These are phyloP conservation scores for Tridacna crocea DNA, from an alignment of 2,888 invertebrate species.

Conservation along the genomic window DNA sequence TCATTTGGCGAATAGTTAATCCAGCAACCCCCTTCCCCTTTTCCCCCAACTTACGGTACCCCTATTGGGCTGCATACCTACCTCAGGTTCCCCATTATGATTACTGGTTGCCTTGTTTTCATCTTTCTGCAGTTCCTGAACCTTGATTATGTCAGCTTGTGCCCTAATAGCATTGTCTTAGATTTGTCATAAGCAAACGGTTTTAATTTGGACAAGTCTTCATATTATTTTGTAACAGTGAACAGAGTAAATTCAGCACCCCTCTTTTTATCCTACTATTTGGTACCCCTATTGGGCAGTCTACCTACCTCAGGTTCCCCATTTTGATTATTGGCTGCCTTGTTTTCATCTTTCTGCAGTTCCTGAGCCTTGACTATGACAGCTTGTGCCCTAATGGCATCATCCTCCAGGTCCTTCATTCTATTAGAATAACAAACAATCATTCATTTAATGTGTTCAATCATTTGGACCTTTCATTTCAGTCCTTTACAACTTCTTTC, in stretches of 20 bases:
- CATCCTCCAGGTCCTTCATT: conserved; percentile 80
- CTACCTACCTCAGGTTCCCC: conserved; percentile 71
- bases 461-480: not conserved
- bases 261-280: too few relatives aligned
- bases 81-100: conserved; percentile 76
- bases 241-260: too few relatives aligned
- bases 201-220: too few relatives aligned
- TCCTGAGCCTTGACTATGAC: conserved; percentile 79
- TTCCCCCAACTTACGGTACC: too few relatives aligned
- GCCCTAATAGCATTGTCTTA: conserved; percentile 79
- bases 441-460: not conserved
- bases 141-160: conserved; percentile 78
- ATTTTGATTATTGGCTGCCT: conserved; percentile 71
- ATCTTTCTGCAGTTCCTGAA: conserved; percentile 74
- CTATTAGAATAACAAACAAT: conserved; percentile 50
- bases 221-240: too few relatives aligned
- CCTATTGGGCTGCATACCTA: conserved; percentile 30
- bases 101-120: conserved; percentile 60
- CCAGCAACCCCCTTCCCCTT: too few relatives aligned
- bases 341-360: conserved; percentile 65
- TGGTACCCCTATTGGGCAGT: not conserved
- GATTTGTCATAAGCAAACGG: too few relatives aligned
- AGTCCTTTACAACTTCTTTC: not conserved
- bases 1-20: too few relatives aligned
- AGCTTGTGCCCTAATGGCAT: conserved; percentile 79